Evolutionary conservation across 2,888 invertebrate species (phyloP).

Genomic region (Ectemnius cavifrons): DNA sequence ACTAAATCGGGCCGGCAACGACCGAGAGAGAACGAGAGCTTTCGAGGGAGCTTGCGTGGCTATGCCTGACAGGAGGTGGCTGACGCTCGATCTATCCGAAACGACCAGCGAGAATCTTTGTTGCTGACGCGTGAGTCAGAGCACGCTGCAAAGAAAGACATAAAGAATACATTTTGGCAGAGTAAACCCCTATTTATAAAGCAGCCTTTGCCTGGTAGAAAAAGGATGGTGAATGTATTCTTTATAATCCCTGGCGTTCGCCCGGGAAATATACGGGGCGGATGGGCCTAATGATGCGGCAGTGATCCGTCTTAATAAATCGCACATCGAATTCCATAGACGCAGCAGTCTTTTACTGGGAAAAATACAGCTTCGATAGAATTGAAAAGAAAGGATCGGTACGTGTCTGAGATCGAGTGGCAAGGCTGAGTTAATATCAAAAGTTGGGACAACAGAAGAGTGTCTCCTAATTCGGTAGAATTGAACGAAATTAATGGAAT

Average conservation of each 20-base stretch:
- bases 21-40: background rate
- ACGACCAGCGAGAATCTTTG: background rate
- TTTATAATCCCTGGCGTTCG: too few relatives aligned
- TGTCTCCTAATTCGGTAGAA: conserved; percentile 25
- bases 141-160: conserved; percentile 8
- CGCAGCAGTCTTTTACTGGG: too few relatives aligned
- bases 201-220: too few relatives aligned
- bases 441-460: background rate
- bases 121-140: conserved; percentile 2
- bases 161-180: background rate
- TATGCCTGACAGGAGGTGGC: too few relatives aligned
- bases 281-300: too few relatives aligned
- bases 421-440: background rate
- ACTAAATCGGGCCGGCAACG: background rate
- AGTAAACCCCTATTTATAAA: conserved; percentile 7
- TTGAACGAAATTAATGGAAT: conserved; percentile 38
- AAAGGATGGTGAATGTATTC: too few relatives aligned
- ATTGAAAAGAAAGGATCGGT: background rate
- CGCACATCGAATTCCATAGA: background rate
- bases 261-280: too few relatives aligned
- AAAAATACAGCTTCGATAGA: too few relatives aligned
- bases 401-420: too few relatives aligned
- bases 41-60: too few relatives aligned
- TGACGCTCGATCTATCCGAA: too few relatives aligned
- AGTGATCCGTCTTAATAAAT: background rate